A percentile compares a stretch with the other conserved stretches of the same genome.
These are phyloP conservation scores for Epizoanthus illoricatus DNA, from an alignment of 92 coral and sea anemone species.

Conservation along the genomic window DNA sequence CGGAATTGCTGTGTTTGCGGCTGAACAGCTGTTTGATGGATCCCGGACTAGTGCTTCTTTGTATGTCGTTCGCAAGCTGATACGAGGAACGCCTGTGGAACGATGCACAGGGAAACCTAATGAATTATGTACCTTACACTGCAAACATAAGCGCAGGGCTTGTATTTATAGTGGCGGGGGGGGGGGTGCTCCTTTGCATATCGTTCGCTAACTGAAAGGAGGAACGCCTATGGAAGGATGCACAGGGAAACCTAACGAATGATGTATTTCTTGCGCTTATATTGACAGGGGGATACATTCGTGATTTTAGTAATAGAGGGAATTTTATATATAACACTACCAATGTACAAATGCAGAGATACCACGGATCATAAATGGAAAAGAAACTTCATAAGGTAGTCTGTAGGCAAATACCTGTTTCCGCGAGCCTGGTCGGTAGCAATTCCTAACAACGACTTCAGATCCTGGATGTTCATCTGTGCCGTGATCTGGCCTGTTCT, in stretches of 20 bases:
- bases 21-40: slow-evolving; percentile 86
- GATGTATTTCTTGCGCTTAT: neutral
- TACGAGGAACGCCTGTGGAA: slow-evolving; percentile 29
- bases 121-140: neutral
- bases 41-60: slow-evolving; percentile 79
- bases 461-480: slow-evolving; percentile 94
- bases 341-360: too few species aligned
- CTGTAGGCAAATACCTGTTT: slow-evolving; percentile 2
- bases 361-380: too few species aligned
- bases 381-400: too few species aligned
- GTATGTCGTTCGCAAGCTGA: slow-evolving; percentile 38
- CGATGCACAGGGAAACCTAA: neutral
- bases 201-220: slow-evolving; percentile 37
- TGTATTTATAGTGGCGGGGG: neutral
- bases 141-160: neutral
- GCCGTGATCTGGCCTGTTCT: slow-evolving; percentile 99
- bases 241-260: neutral
- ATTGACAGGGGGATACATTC: too few species aligned
- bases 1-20: slow-evolving; percentile 72
- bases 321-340: too few species aligned
- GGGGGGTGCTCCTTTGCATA: slow-evolving; percentile 56
- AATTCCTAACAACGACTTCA: slow-evolving; percentile 73
- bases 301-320: too few species aligned
- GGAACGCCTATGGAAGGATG: slow-evolving; percentile 2
- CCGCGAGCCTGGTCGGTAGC: slow-evolving; percentile 40